These are phyloP conservation scores for Cochlearius cochlearius DNA, from an alignment of 2,113 vertebrate species.

Conservation along the genomic window DNA sequence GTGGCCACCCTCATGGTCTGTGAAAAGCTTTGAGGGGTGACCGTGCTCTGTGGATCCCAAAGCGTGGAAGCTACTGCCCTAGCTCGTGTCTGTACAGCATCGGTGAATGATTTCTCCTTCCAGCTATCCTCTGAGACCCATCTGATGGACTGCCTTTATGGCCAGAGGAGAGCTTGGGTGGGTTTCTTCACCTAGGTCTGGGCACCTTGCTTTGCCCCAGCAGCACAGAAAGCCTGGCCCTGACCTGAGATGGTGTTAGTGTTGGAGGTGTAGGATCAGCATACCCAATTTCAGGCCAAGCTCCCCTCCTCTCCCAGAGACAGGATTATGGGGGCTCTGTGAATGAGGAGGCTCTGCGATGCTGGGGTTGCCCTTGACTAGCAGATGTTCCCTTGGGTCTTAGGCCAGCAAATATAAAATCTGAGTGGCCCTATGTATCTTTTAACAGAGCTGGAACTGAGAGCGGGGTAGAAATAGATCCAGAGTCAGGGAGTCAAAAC, in stretches of 20 bases:
- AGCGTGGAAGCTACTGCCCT: not conserved
- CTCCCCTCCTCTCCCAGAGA: not conserved
- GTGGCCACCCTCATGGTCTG: not conserved
- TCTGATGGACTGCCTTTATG: not conserved
- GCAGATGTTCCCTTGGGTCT: not conserved
- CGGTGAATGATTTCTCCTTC: not conserved
- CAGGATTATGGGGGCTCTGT: not conserved
- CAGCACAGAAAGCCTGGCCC: not conserved
- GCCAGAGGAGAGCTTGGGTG: not conserved
- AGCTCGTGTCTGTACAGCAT: not conserved
- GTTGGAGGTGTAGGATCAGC: not conserved
- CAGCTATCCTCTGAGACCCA: not conserved
- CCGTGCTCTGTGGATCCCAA: not conserved
- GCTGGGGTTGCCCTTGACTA: not conserved
- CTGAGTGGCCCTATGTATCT: not conserved
- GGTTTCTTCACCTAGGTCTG: not conserved
- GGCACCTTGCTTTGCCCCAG: not conserved
- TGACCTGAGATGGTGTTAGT: rapidly evolving
- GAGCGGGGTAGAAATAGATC: not conserved
- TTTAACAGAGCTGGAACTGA: not conserved
- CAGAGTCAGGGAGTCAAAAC: not conserved
- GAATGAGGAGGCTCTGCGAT: not conserved
- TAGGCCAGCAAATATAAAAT: not conserved
- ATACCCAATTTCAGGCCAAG: not conserved
- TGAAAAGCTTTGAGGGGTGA: not conserved